phyloP scores from a whole-genome alignment of 2,113 vertebrate genomes.

The Plecotus auritus region DNA sequence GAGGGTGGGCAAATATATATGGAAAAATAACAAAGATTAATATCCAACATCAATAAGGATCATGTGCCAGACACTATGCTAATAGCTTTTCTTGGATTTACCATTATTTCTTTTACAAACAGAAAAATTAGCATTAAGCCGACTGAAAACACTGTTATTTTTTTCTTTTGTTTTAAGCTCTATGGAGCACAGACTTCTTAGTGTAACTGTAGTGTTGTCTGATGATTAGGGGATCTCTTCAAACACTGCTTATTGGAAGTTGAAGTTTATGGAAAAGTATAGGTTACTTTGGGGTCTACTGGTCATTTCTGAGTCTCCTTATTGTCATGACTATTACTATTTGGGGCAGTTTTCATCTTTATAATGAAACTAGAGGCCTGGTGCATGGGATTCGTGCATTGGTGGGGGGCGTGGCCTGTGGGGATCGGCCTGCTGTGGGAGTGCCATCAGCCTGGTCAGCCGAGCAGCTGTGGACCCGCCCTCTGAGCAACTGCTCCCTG shows the following conservation, averaged over 20 bases:
- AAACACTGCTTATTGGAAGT: not conserved
- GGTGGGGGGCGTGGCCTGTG: too few species aligned
- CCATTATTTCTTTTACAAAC: not conserved
- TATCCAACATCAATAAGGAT: not conserved
- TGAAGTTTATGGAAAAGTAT: not conserved
- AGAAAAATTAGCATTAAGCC: slow-evolving; percentile 9
- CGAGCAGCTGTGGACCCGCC: too few species aligned
- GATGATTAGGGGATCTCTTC: not conserved
- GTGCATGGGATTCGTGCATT: too few species aligned
- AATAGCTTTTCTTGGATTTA: not conserved
- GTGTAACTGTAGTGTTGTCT: not conserved
- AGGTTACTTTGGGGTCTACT: not conserved
- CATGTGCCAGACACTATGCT: not conserved
- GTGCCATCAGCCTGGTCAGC: too few species aligned
- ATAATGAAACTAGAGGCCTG: not conserved
- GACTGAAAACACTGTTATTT: not conserved
- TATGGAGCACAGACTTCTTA: not conserved
- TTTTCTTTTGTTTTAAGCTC: not conserved
- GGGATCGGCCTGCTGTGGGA: too few species aligned
- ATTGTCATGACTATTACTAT: not conserved
- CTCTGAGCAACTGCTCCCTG: too few species aligned
- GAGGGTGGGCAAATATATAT: not conserved
- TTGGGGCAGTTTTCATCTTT: not conserved
- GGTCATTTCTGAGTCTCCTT: not conserved
- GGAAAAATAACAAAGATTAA: not conserved